A percentile compares a stretch with the other conserved stretches of the same genome.
Evolutionary conservation across 2,888 invertebrate genomes (phyloP).

Genomic region (Rhagium mordax): DNA sequence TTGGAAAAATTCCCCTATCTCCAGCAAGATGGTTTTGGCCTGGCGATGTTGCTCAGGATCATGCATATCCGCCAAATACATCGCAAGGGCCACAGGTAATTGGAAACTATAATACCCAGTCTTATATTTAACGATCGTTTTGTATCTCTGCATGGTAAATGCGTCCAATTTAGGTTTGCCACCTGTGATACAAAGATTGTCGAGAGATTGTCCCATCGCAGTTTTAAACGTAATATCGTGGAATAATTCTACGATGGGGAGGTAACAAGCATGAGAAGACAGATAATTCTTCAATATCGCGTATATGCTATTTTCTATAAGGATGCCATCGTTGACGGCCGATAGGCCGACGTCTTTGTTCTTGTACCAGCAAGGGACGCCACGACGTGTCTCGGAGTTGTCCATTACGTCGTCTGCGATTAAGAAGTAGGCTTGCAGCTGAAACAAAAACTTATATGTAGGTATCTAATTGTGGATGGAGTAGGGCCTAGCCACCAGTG

Average conservation of each 20-base stretch:
- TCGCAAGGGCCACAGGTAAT: constrained; percentile 90
- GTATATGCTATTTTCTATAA: constrained; percentile 86
- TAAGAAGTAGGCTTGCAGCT: constrained; percentile 92
- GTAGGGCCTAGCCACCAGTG: too few relatives aligned
- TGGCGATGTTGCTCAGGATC: constrained; percentile 88
- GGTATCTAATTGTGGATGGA: too few relatives aligned
- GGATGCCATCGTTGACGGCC: constrained; percentile 89
- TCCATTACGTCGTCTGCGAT: constrained; percentile 96
- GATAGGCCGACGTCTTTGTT: constrained; percentile 80
- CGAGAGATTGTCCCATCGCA: constrained; percentile 86
- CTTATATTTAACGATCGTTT: constrained; percentile 91
- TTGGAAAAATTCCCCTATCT: constrained; percentile 97
- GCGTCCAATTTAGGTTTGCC: constrained; percentile 77
- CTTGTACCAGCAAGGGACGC: constrained; percentile 93
- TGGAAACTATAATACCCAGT: constrained; percentile 96
- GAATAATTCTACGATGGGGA: constrained; percentile 85
- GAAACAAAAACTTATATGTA: constrained; percentile 58
- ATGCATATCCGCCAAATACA: constrained; percentile 86
- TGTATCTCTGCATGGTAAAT: constrained; percentile 88
- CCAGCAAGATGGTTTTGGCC: constrained; percentile 87
- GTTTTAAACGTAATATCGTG: constrained; percentile 85
- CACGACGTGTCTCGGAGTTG: constrained; percentile 84
- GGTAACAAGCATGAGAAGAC: constrained; percentile 82
- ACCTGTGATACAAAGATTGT: constrained; percentile 77
- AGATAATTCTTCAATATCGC: constrained; percentile 87